These are phyloP conservation scores for Macrosteles quadrilineatus DNA, from an alignment of 1,140 invertebrate species.

Conservation along the genomic window DNA sequence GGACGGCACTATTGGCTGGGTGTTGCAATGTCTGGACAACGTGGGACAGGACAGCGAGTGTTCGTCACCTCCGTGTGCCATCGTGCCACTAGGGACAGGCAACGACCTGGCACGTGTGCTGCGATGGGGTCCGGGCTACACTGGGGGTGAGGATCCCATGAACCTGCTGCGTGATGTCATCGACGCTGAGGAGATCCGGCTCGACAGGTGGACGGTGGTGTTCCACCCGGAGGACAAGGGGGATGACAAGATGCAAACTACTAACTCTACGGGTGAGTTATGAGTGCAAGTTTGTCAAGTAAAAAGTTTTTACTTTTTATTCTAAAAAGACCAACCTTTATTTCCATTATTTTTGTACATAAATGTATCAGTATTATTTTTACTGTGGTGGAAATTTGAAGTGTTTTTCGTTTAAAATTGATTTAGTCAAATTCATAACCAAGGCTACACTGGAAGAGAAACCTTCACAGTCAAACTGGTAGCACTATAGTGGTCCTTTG, in stretches of 20 bases:
- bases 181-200: slow-evolving; percentile 96
- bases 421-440: no score
- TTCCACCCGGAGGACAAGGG: slow-evolving; percentile 95
- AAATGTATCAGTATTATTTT: no score
- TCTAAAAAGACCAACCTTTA: no score
- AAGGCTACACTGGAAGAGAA: no score
- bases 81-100: slow-evolving; percentile 84
- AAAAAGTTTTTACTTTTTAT: no score
- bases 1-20: slow-evolving; percentile 99
- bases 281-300: no score
- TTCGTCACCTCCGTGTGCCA: slow-evolving; percentile 96
- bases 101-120: slow-evolving; percentile 97
- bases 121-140: slow-evolving; percentile 96
- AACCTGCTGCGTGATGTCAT: slow-evolving; percentile 96
- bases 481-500: no score
- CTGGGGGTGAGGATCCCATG: slow-evolving; percentile 95
- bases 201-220: slow-evolving; percentile 98
- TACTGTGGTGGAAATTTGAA: no score
- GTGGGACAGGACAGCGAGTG: slow-evolving; percentile 98
- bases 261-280: slow-evolving; percentile 51
- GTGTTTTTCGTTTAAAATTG: no score
- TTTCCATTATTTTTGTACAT: no score
- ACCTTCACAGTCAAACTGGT: no score
- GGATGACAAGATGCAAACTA: slow-evolving; percentile 52
- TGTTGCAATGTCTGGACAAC: slow-evolving; percentile 97